These are phyloP conservation scores for Pelobates cultripes DNA, from an alignment of 2,797 vertebrate species.

Conservation along the genomic window DNA sequence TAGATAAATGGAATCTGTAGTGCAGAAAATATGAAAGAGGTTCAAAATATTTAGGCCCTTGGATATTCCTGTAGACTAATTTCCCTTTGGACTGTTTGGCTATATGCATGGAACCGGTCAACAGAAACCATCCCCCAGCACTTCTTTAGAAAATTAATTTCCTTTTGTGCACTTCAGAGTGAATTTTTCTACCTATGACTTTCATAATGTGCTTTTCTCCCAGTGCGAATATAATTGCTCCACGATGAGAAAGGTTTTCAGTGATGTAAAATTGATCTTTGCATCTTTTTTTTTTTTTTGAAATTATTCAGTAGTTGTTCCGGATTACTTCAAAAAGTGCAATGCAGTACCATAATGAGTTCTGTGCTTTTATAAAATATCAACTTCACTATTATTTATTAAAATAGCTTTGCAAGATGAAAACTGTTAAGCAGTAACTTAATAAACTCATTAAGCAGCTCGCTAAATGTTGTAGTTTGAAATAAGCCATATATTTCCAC, in stretches of 20 bases:
- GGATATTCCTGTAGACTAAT: slow-evolving; percentile 45
- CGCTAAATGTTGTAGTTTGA: no score
- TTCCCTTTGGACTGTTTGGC: slow-evolving; percentile 54
- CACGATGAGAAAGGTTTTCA: slow-evolving; percentile 34
- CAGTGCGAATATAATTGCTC: slow-evolving; percentile 34
- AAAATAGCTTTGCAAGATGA: slow-evolving; percentile 15
- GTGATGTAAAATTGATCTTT: slow-evolving; percentile 51
- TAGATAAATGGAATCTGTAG: slow-evolving; percentile 49
- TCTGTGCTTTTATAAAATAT: slow-evolving; percentile 7
- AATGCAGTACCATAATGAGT: slow-evolving; percentile 15
- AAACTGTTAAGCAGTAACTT: not conserved
- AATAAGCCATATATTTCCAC: no score
- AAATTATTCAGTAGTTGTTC: slow-evolving; percentile 41
- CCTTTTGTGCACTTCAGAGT: slow-evolving; percentile 29
- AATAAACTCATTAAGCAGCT: not conserved
- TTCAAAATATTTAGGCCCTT: slow-evolving; percentile 32
- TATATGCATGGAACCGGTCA: slow-evolving; percentile 47
- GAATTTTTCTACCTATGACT: slow-evolving; percentile 17
- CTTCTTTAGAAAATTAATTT: slow-evolving; percentile 32
- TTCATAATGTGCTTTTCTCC: slow-evolving; percentile 37
- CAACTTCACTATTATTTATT: slow-evolving; percentile 12
- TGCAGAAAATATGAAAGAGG: slow-evolving; percentile 45
- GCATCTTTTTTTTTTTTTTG: slow-evolving; percentile 34
- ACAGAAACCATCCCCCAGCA: slow-evolving; percentile 12
- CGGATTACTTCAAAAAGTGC: not conserved